Percentiles rank a stretch among this genome's conserved stretches.
These are phyloP conservation scores for Poecile montanus DNA, from an alignment of 2,797 vertebrate genomes.

Conservation along the genomic window DNA sequence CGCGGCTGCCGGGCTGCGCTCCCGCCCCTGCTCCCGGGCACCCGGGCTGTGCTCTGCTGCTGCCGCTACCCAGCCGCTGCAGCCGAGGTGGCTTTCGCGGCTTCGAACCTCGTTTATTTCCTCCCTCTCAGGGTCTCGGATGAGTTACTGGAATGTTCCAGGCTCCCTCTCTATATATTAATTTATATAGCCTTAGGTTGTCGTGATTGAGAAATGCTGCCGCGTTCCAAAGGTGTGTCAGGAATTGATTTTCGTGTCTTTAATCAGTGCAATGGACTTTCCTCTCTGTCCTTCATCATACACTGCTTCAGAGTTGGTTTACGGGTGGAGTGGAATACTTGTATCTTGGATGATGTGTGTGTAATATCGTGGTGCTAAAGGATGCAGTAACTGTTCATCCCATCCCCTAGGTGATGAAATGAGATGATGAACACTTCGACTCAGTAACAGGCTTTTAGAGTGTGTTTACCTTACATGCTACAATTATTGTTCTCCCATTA, in stretches of 20 bases:
- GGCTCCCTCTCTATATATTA: rapidly evolving
- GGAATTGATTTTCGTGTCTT: not conserved
- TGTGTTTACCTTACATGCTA: not conserved
- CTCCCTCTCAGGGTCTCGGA: not conserved
- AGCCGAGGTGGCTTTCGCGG: not conserved
- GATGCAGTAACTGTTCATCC: not conserved
- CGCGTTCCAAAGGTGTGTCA: not conserved
- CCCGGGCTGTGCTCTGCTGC: not conserved
- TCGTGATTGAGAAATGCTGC: not conserved
- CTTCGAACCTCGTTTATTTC: not conserved
- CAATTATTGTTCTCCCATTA: not conserved
- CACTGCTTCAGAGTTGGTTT: not conserved
- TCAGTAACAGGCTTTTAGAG: not conserved
- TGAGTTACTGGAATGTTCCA: conserved; percentile 50
- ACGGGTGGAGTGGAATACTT: not conserved
- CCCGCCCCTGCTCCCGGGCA: not conserved
- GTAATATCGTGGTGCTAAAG: not conserved
- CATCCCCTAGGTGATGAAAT: not conserved
- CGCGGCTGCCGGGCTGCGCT: not conserved
- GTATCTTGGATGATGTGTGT: not conserved
- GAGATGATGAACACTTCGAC: not conserved
- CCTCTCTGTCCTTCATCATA: not conserved
- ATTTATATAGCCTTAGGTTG: not conserved
- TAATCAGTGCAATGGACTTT: not conserved
- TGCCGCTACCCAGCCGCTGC: not conserved